These are phyloP conservation scores for Platycnemis pennipes DNA, from an alignment of 2,888 invertebrate species.

Conservation along the genomic window DNA sequence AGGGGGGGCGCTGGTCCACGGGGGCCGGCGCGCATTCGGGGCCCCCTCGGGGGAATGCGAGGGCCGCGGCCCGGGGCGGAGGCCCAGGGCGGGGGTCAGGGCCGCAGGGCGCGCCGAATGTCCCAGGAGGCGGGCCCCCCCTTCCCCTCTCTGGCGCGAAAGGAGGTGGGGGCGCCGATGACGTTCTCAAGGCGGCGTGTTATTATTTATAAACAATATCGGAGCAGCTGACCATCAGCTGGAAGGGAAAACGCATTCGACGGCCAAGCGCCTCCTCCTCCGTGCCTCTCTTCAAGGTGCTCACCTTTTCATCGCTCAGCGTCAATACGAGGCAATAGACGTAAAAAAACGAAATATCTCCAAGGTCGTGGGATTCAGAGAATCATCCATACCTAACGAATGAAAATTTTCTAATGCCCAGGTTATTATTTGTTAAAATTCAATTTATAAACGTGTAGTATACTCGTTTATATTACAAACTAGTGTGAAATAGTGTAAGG, in stretches of 20 bases:
- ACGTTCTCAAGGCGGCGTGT: background rate
- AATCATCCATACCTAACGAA: no score
- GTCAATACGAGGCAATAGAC: background rate
- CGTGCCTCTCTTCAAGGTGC: background rate
- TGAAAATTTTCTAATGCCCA: no score
- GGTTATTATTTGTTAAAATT: no score
- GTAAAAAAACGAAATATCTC: no score
- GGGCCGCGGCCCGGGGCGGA: background rate
- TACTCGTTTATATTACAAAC: no score
- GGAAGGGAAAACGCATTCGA: background rate
- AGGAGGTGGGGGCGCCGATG: background rate
- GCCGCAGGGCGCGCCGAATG: background rate
- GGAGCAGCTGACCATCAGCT: background rate
- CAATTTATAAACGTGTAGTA: no score
- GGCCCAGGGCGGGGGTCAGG: background rate
- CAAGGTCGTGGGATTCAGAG: no score
- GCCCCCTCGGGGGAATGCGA: background rate
- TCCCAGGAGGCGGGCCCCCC: background rate
- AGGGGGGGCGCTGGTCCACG: background rate
- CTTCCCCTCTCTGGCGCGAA: background rate
- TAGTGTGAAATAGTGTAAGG: no score
- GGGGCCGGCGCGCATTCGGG: background rate
- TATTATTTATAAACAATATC: background rate
- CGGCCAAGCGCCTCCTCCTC: background rate
- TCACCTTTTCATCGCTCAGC: background rate